Evolutionary conservation across 2,797 vertebrate genomes (phyloP).

Genomic region (Chanos chanos): DNA sequence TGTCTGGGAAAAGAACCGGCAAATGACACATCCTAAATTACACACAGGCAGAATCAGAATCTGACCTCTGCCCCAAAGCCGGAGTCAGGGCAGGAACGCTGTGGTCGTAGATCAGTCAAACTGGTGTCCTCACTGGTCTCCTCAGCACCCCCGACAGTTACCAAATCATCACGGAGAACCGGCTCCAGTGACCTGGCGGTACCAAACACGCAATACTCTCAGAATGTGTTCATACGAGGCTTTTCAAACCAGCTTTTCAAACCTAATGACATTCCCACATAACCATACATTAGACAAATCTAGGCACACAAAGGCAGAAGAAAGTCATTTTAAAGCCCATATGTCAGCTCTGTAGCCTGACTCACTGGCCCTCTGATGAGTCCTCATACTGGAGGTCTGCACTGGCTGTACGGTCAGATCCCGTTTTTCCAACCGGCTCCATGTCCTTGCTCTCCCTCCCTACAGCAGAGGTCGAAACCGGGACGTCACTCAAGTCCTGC

Average conservation of each 20-base stretch:
- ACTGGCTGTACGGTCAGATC: constrained; percentile 12
- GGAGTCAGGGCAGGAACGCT: constrained; percentile 60
- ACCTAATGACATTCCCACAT: too few relatives aligned
- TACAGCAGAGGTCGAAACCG: constrained; percentile 5
- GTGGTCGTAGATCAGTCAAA: constrained; percentile 55
- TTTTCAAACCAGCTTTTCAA: too few relatives aligned
- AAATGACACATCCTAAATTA: too few relatives aligned
- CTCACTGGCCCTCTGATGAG: constrained; percentile 52
- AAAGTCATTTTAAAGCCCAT: too few relatives aligned
- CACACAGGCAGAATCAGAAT: not conserved
- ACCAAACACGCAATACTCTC: constrained; percentile 12
- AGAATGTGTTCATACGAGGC: too few relatives aligned
- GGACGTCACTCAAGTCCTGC: constrained; percentile 31
- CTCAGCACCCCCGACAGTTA: constrained; percentile 1
- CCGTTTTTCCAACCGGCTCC: constrained; percentile 11
- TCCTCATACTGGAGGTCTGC: constrained; percentile 29
- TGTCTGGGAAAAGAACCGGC: too few relatives aligned
- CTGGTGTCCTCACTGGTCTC: constrained; percentile 39
- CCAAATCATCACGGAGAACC: not conserved
- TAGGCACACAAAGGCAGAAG: too few relatives aligned
- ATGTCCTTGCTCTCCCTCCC: constrained; percentile 18
- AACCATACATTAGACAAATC: too few relatives aligned
- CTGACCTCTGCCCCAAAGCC: constrained; percentile 77
- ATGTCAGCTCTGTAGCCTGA: too few relatives aligned
- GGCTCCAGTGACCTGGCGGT: constrained; percentile 47